A percentile compares a stretch with the other conserved stretches of the same genome.
These are phyloP conservation scores for Glaucomys volans DNA, from an alignment of 2,113 vertebrate species.

Conservation along the genomic window DNA sequence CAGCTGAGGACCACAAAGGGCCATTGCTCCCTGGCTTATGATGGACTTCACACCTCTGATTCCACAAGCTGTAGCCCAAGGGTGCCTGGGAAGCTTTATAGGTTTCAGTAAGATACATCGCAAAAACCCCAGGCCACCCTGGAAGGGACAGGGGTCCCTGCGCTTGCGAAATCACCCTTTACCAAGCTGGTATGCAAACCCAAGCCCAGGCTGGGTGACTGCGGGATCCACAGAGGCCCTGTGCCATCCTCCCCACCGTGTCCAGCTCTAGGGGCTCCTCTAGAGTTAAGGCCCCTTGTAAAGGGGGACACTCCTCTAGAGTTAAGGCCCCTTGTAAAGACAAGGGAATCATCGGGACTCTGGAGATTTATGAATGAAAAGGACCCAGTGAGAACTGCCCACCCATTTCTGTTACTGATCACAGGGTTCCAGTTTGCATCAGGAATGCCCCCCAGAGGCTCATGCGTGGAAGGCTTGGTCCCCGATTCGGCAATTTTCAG, in stretches of 20 bases:
- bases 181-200: background rate
- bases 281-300: accelerated
- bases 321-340: accelerated
- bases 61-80: background rate
- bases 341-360: background rate
- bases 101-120: background rate
- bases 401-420: background rate
- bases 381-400: background rate
- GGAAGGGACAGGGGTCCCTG: too few species aligned
- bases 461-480: too few species aligned
- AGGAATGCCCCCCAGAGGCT: too few species aligned
- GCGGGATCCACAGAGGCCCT: accelerated
- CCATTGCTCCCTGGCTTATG: accelerated
- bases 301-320: too few species aligned
- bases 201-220: accelerated
- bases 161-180: accelerated
- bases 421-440: too few species aligned
- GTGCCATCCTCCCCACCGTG: accelerated
- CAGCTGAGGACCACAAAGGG: background rate
- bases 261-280: too few species aligned
- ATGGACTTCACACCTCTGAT: accelerated
- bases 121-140: accelerated
- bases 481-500: too few species aligned
- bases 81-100: accelerated
- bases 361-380: background rate